Percentiles rank a stretch among this genome's conserved stretches.
These are phyloP conservation scores for Protomyctophum bolini DNA, from an alignment of 2,113 vertebrate species.

Conservation along the genomic window DNA sequence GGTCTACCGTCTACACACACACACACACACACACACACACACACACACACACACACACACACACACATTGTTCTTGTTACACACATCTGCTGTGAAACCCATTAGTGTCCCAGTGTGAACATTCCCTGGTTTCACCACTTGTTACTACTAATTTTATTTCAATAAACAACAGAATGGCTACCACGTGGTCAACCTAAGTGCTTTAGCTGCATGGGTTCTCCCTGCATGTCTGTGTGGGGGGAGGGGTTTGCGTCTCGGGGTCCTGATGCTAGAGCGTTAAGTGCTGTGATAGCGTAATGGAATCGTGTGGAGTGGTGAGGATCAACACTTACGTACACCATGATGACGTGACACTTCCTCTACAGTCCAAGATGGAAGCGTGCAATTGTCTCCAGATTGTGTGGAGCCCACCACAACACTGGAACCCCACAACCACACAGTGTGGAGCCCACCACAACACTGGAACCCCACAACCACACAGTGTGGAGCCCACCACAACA, in stretches of 20 bases:
- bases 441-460: too few relatives aligned
- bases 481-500: too few relatives aligned
- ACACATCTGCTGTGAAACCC: slow-evolving; percentile 51
- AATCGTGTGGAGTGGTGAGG: slow-evolving; percentile 20
- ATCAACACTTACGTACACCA: background rate
- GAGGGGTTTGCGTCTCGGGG: slow-evolving; percentile 12
- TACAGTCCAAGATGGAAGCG: slow-evolving; percentile 14
- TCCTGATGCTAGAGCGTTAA: too few relatives aligned
- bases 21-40: too few relatives aligned
- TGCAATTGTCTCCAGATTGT: slow-evolving; percentile 4
- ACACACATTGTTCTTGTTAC: slow-evolving; percentile 48
- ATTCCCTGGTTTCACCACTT: slow-evolving; percentile 15
- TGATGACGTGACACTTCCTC: background rate
- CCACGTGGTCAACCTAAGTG: slow-evolving; percentile 18
- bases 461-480: too few relatives aligned
- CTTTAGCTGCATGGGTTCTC: slow-evolving; percentile 36
- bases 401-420: too few relatives aligned
- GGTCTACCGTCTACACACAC: background rate
- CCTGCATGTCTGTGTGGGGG: slow-evolving; percentile 9
- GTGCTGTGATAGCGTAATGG: slow-evolving; percentile 15
- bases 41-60: slow-evolving; percentile 4
- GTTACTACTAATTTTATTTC: slow-evolving; percentile 32
- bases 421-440: too few relatives aligned
- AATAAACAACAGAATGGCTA: slow-evolving; percentile 45
- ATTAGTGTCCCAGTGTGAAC: slow-evolving; percentile 19